Conservation (phyloP, 2,888 invertebrate genomes). For the Nephrotoma flavescens region DNA sequence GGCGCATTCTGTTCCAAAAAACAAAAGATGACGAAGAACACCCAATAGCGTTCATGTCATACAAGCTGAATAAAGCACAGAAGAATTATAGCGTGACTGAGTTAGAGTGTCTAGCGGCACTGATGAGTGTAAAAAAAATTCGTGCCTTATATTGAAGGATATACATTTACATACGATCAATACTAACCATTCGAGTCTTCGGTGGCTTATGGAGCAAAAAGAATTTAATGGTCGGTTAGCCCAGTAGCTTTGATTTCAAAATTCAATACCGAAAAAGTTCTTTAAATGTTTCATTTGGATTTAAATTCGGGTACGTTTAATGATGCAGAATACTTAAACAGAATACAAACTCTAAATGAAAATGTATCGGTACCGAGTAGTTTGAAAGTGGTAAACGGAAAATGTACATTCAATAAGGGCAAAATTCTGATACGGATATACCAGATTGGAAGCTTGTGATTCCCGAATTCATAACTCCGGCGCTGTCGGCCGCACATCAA, state of each 20-base stretch:
- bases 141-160: too few species aligned
- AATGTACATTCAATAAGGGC: neutral
- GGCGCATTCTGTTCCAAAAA: too few species aligned
- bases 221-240: neutral
- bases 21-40: too few species aligned
- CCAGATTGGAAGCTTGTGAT: neutral
- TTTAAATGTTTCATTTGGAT: neutral
- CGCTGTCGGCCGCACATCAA: neutral
- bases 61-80: too few species aligned
- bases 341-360: neutral
- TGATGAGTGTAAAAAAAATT: too few species aligned
- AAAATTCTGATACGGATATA: neutral
- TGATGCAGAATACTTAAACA: neutral
- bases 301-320: neutral
- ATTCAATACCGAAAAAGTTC: neutral
- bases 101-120: too few species aligned
- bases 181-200: too few species aligned
- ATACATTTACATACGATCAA: too few species aligned
- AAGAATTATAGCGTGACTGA: too few species aligned
- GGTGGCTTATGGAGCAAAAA: neutral
- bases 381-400: too few species aligned
- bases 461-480: neutral
- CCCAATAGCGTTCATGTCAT: too few species aligned
- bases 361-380: neutral
- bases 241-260: neutral